Evolutionary conservation across 2,888 invertebrate genomes (phyloP), one percentile per base, ranked within the genome.

Genomic region (Abrostola tripartita): DNA sequence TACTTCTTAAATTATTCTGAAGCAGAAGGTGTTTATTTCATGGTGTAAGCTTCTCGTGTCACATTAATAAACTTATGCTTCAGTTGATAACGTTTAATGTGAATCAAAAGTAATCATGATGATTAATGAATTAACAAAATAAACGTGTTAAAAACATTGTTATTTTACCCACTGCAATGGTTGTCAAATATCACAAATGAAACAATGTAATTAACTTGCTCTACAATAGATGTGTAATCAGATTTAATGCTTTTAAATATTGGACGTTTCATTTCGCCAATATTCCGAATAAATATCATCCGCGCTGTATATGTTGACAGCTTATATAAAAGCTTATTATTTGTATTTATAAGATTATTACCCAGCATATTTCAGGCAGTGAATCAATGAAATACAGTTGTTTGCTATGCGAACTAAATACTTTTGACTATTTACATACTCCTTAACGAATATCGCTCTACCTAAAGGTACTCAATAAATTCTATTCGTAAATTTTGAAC

Each of bases 181-280:
- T 70, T 66, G 59, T 52, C 70, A 74, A 73, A 70, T 77, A 70
- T 76, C 54, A 56, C 57, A 67, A 64, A 70, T 64, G 63, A 68
- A 76, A 64, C 67, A 63, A 58, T 77, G 62, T 68, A 66, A 76
- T 79, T 79, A 68, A 73, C 70, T 70, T 79, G 65, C 68, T 58
- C 41, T 66, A 65, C 68, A 68, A 76, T 76, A 76, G 61, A 68
- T 72, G 62, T 58, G 37, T 60, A 51, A 75, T 64, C 59, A 55
- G 72, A 76, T 65, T 72, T 63, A 57, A 54, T 65, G 73, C 58
- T 68, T 70, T 73, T 69, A 47, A 64, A 50, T 61, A 38, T 68
- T 59, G 14, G 5, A 54, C 53, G 37, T 58, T 37, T 11, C 2
- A 51, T 58, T 35, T 58, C 12, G 5, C 2, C 11, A 50, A 11